Evolutionary conservation across 1,140 invertebrate species (phyloP).

Genomic region (Neoseiulus cucumeris): DNA sequence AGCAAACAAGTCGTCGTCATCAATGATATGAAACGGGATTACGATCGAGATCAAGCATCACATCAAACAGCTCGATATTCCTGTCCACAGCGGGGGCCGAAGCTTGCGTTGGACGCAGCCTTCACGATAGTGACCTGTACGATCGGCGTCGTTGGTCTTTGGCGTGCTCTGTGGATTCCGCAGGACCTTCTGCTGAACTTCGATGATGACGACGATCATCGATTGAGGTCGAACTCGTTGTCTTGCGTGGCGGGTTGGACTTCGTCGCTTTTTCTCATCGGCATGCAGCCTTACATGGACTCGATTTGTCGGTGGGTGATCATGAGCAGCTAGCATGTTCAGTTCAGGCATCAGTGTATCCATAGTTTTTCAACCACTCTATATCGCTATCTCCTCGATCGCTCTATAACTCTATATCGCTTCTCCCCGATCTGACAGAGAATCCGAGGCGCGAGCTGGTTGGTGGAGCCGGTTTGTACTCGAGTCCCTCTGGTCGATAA

Average conservation of each 20-base stretch:
- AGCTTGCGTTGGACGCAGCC: not conserved
- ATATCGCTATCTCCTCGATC: too few species aligned
- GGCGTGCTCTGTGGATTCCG: not conserved
- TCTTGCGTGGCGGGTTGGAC: not conserved
- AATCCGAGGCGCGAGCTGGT: not conserved
- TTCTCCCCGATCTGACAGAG: not conserved
- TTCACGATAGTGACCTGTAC: not conserved
- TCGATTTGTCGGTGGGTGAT: not conserved
- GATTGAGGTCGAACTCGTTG: not conserved
- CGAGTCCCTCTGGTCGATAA: not conserved
- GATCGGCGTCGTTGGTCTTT: not conserved
- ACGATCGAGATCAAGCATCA: too few species aligned
- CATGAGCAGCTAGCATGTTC: too few species aligned
- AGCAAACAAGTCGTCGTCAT: too few species aligned
- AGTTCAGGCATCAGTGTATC: too few species aligned
- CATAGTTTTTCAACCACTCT: too few species aligned
- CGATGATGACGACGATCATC: not conserved
- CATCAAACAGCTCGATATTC: too few species aligned
- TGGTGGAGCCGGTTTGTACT: not conserved
- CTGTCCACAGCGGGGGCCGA: not conserved
- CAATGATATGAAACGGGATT: too few species aligned
- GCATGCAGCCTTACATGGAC: not conserved
- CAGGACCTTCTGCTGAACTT: not conserved
- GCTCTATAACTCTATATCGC: too few species aligned
- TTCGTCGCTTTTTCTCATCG: not conserved